Evolutionary conservation across 2,113 vertebrate genomes (phyloP).

Genomic region (Balaeniceps rex): DNA sequence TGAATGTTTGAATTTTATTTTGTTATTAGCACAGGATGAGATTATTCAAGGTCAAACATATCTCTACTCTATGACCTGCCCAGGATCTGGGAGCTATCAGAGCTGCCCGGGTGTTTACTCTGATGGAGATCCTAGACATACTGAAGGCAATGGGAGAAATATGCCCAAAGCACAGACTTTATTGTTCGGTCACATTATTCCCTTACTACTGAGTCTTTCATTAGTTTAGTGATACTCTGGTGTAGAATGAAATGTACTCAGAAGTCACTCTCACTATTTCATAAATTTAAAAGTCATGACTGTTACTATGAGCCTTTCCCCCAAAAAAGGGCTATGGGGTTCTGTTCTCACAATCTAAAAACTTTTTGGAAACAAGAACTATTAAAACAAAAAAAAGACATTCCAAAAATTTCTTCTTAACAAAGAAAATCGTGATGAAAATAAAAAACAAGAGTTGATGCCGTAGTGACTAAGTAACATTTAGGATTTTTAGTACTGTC

Average conservation of each 20-base stretch:
- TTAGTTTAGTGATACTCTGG: not conserved
- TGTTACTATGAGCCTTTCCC: not conserved
- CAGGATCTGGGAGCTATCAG: not conserved
- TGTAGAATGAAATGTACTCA: not conserved
- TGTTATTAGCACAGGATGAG: not conserved
- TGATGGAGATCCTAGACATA: not conserved
- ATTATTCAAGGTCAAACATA: not conserved
- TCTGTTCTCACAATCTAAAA: not conserved
- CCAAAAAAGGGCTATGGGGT: not conserved
- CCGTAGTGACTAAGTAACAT: not conserved
- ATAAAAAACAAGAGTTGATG: not conserved
- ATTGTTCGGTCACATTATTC: not conserved
- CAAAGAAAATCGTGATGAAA: not conserved
- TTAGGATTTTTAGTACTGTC: not conserved
- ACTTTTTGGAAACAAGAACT: not conserved
- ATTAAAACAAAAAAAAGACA: not conserved
- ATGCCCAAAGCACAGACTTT: not conserved
- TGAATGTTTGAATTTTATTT: not conserved
- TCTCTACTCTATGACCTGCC: not conserved
- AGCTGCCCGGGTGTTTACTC: not conserved
- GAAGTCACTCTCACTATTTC: not conserved
- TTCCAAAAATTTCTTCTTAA: not conserved
- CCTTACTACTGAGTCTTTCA: not conserved
- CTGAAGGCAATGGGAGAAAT: not conserved
- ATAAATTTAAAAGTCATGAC: not conserved